These are phyloP conservation scores for Aurelia aurita complex sp. Pacific DNA, from an alignment of 30 jellyfish, hydroid and myxozoan species.

Conservation along the genomic window DNA sequence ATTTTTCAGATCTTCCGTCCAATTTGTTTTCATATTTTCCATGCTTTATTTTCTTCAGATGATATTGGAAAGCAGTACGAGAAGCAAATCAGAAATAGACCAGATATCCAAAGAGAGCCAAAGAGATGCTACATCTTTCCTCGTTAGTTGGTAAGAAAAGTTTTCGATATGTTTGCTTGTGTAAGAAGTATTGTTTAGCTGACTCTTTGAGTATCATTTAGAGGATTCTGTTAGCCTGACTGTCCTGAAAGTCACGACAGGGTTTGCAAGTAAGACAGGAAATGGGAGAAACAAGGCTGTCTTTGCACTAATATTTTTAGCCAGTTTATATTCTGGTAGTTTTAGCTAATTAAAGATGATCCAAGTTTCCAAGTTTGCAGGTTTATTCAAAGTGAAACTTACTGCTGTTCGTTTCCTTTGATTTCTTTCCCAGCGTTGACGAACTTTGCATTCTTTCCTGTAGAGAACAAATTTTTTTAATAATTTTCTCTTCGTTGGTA, in stretches of 20 bases:
- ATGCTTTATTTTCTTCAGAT: conserved; percentile 6
- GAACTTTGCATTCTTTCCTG: background rate
- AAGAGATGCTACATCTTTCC: background rate
- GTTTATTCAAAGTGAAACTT: too few relatives aligned
- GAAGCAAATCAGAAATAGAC: conserved; percentile 27
- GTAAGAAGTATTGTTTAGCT: too few relatives aligned
- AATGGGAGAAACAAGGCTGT: too few relatives aligned
- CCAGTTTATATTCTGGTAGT: background rate
- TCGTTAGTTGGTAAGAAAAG: conserved; percentile 30
- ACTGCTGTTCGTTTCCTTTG: too few relatives aligned
- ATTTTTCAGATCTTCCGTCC: too few relatives aligned
- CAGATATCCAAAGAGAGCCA: conserved; percentile 3
- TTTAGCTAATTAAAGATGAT: background rate
- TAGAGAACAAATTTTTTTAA: background rate
- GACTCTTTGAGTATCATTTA: too few relatives aligned
- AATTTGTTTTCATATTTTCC: too few relatives aligned
- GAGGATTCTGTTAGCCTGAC: too few relatives aligned
- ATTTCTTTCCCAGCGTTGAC: background rate
- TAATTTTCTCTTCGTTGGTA: background rate
- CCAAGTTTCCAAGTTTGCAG: background rate
- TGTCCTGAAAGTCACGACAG: too few relatives aligned
- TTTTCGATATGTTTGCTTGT: background rate
- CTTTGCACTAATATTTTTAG: background rate
- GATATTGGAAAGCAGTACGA: conserved; percentile 11
- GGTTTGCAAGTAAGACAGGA: too few relatives aligned